Percentiles rank a stretch among this genome's conserved stretches.
phyloP scores from a whole-genome alignment of 92 coral and sea anemone genomes.

The Virgularia gustaviana region DNA sequence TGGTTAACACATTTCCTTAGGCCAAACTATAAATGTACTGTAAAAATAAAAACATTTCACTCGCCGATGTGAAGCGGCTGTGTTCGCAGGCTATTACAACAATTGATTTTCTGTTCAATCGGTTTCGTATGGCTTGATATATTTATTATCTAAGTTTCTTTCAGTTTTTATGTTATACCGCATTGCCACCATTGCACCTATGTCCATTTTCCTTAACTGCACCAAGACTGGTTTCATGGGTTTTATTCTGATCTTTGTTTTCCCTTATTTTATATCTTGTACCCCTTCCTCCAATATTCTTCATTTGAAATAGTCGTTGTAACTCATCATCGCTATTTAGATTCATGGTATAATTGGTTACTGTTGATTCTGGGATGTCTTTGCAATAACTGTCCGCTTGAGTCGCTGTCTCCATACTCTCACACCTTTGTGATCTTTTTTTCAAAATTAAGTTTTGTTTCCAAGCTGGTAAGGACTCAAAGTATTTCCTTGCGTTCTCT shows the following conservation, averaged over 20 bases:
- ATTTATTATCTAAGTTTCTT: neutral
- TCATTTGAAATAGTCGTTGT: neutral
- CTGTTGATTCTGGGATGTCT: too few relatives aligned
- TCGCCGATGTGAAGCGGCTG: too few relatives aligned
- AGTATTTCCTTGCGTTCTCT: conserved; percentile 16
- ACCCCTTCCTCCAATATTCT: neutral
- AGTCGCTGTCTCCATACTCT: neutral
- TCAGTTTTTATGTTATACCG: neutral
- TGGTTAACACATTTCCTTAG: too few relatives aligned
- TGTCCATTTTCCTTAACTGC: neutral
- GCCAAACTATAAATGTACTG: too few relatives aligned
- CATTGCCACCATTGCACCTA: neutral
- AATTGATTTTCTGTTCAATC: neutral
- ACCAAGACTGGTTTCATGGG: neutral
- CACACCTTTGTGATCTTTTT: conserved; percentile 11
- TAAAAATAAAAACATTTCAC: too few relatives aligned
- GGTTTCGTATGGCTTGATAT: neutral
- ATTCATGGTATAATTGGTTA: too few relatives aligned
- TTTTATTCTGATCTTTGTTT: neutral
- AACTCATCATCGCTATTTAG: neutral
- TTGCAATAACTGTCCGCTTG: too few relatives aligned
- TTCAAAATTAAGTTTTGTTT: conserved; percentile 8
- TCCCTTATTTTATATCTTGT: neutral
- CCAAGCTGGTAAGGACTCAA: conserved; percentile 27
- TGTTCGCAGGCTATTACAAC: too few relatives aligned